Evolutionary conservation across 2,888 invertebrate genomes (phyloP).

Genomic region (Microchrysa polita): DNA sequence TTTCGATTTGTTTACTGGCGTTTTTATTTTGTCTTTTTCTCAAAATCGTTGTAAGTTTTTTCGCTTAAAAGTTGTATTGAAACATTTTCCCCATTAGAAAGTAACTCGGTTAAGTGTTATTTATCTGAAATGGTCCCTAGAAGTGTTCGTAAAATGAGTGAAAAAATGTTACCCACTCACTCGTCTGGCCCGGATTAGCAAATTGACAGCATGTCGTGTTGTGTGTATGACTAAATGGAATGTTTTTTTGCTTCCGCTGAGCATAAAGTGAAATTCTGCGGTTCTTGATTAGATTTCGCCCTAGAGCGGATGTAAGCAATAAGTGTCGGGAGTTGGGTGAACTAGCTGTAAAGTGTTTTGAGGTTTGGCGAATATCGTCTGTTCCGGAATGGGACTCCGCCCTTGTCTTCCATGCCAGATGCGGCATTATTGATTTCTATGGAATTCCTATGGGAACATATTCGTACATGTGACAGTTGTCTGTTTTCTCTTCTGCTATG

Average conservation of each 20-base stretch:
- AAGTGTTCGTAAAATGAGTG: neutral
- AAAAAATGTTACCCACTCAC: neutral
- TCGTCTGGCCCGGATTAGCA: neutral
- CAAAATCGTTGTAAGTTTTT: slow-evolving; percentile 17
- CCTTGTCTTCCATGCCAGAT: no score
- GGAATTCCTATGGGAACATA: no score
- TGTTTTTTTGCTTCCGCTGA: neutral
- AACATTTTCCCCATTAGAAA: neutral
- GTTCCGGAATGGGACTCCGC: no score
- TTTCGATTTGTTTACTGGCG: slow-evolving; percentile 29
- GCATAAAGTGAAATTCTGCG: no score
- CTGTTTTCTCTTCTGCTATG: no score
- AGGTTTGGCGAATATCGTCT: no score
- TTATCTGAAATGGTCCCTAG: neutral
- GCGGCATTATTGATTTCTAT: no score
- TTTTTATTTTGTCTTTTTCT: slow-evolving; percentile 27
- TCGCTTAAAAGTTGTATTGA: neutral
- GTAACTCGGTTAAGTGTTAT: neutral
- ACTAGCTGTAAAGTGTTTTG: no score
- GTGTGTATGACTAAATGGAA: neutral
- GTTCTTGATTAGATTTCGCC: no score
- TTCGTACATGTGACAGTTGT: no score
- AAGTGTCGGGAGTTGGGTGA: no score
- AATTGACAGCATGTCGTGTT: neutral
- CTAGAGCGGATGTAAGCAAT: no score